Evolutionary conservation across 2,797 vertebrate species (phyloP), one percentile per base, ranked within the genome.

Genomic region (Xenentodon cancila): DNA sequence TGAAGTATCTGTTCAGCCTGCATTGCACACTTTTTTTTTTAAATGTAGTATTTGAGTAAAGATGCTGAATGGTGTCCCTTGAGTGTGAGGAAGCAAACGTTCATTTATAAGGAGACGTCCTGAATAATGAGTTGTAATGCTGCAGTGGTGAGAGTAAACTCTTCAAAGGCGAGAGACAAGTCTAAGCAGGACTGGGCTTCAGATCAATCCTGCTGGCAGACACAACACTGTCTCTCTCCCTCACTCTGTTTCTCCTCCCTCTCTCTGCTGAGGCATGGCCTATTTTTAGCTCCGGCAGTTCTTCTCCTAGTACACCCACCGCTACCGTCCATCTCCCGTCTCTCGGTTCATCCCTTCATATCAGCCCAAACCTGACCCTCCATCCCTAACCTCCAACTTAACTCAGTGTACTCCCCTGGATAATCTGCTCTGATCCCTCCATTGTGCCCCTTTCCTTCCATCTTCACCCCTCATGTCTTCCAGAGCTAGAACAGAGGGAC

Each of bases 261-360:
- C 66, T 71, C 68, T 84, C 79, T 84, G 75, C 84, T 79, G 84
- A 85, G 74, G 60, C 86, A 62, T 7, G 4, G 18, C 79, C 84
- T 92, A 92, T 92, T 92, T 91, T 88, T 89, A 91, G 86, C 72
- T 19, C 65, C 60, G 71, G 73, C 77, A 65, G 51, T 73, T 75
- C 63, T 58, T 19, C 70, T 47, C 59, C 57, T 59, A 51, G 79
- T 74, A 62, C 79, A 64, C 61, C 68, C 71, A 65, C 48, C 48
- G 48, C 63, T 64, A 64, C 45, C 51, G 49, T 43, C 66, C 80
- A 72, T 85, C 69, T 72, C 73, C 68, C 42, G 75, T 70, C 65
- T 70, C 73, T 73, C 57, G 67, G 43, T 81, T 64, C 80, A 73
- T 75, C 74, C 65, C 53, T 45, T 77, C 78, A 76, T 61, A 76